These are phyloP conservation scores for Oxycera nigricornis DNA, from an alignment of 2,888 invertebrate genomes.

Conservation along the genomic window DNA sequence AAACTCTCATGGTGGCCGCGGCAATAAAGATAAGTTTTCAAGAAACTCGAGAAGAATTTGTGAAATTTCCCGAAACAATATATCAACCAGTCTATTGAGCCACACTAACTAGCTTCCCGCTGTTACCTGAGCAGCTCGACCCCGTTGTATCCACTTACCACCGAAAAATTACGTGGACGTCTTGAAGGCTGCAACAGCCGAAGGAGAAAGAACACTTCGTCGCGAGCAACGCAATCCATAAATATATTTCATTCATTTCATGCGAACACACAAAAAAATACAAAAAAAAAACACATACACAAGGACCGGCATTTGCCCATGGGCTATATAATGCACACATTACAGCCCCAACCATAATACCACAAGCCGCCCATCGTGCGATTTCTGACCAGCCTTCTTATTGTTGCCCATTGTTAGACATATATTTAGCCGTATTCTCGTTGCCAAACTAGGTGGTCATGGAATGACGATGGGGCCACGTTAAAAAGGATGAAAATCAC, in stretches of 20 bases:
- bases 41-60: too few relatives aligned
- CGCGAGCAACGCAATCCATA: background rate
- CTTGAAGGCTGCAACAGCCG: too few relatives aligned
- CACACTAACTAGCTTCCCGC: background rate
- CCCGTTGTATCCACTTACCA: too few relatives aligned
- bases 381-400: constrained; percentile 43
- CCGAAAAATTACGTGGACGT: too few relatives aligned
- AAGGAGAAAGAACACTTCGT: constrained; percentile 3
- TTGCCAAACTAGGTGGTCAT: constrained; percentile 42
- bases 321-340: constrained; percentile 12
- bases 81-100: background rate
- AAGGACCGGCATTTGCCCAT: background rate
- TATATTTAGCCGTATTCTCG: constrained; percentile 20
- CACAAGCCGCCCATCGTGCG: constrained; percentile 42
- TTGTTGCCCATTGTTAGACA: constrained; percentile 27
- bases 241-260: background rate
- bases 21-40: too few relatives aligned
- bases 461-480: constrained; percentile 31
- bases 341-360: background rate
- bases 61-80: constrained; percentile 15
- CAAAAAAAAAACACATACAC: too few relatives aligned
- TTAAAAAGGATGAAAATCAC: constrained; percentile 39
- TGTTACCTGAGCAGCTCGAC: background rate
- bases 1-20: too few relatives aligned
- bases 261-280: background rate